Conservation (phyloP, 2,113 vertebrate genomes). For the Oreotrochilus melanogaster region DNA sequence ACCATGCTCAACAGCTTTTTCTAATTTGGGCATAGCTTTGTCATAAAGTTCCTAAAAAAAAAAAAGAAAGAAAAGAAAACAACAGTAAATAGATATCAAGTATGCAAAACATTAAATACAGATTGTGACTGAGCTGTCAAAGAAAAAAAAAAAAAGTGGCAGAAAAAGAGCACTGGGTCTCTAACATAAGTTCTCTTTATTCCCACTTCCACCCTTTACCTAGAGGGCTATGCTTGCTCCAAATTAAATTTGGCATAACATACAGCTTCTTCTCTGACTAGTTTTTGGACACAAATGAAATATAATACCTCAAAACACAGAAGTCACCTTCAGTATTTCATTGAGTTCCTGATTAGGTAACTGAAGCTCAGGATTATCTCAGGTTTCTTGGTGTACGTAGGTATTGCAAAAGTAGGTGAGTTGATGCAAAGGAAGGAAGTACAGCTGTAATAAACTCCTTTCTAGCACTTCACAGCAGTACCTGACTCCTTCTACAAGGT, state of each 20-base stretch:
- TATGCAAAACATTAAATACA: neutral
- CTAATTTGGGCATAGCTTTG: conserved; percentile 82
- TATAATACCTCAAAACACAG: neutral
- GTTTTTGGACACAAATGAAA: neutral
- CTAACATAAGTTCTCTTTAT: neutral
- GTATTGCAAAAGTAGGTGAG: neutral
- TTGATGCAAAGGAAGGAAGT: neutral
- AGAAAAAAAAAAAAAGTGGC: neutral
- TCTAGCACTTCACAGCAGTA: neutral
- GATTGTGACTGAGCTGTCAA: neutral
- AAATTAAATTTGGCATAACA: rapidly evolving
- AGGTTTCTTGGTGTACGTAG: neutral
- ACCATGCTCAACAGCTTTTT: conserved; percentile 76
- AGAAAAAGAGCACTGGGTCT: neutral
- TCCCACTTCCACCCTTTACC: neutral
- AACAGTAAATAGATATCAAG: neutral
- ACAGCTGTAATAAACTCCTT: neutral
- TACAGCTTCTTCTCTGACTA: neutral
- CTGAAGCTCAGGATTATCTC: neutral
- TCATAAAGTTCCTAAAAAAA: conserved; percentile 80
- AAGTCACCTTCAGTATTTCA: neutral
- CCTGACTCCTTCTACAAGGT: neutral
- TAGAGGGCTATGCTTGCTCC: neutral
- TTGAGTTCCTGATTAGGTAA: neutral
- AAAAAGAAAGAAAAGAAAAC: neutral